These are phyloP conservation scores for Selene dorsalis DNA, from an alignment of 2,797 vertebrate species.

Conservation along the genomic window DNA sequence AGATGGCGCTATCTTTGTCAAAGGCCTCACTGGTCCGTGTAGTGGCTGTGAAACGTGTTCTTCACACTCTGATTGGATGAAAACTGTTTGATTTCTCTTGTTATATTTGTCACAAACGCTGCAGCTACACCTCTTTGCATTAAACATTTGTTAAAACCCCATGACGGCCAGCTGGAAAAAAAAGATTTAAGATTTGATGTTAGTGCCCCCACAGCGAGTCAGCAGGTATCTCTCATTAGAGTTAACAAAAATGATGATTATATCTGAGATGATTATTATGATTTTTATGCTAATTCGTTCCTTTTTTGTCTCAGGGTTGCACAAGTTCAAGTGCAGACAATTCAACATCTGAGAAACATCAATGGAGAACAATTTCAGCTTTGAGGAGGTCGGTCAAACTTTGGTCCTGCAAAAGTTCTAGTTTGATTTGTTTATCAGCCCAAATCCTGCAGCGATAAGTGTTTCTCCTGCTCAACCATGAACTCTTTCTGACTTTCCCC, in stretches of 20 bases:
- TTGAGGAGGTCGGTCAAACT: slow-evolving; percentile 74
- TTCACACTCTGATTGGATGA: background rate
- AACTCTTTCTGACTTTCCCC: slow-evolving; percentile 32
- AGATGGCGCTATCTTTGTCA: slow-evolving; percentile 32
- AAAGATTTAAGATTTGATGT: background rate
- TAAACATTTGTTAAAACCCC: slow-evolving; percentile 3
- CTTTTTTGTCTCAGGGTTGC: slow-evolving; percentile 65
- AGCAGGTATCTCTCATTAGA: background rate
- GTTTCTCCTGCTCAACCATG: background rate
- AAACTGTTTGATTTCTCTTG: background rate
- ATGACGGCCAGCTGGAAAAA: background rate
- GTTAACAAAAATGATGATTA: background rate
- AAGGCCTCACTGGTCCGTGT: background rate
- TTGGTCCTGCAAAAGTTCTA: too few relatives aligned
- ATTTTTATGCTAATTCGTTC: background rate
- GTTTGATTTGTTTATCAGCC: background rate
- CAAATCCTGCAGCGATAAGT: background rate
- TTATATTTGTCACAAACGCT: background rate
- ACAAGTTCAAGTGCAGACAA: slow-evolving; percentile 49
- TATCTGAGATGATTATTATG: background rate
- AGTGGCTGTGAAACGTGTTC: slow-evolving; percentile 1
- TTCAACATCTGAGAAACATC: slow-evolving; percentile 45
- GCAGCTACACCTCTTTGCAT: background rate
- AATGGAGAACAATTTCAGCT: slow-evolving; percentile 78
- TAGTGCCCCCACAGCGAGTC: background rate